Conservation (phyloP, 2,797 vertebrate genomes). For the Sphaeramia orbicularis region DNA sequence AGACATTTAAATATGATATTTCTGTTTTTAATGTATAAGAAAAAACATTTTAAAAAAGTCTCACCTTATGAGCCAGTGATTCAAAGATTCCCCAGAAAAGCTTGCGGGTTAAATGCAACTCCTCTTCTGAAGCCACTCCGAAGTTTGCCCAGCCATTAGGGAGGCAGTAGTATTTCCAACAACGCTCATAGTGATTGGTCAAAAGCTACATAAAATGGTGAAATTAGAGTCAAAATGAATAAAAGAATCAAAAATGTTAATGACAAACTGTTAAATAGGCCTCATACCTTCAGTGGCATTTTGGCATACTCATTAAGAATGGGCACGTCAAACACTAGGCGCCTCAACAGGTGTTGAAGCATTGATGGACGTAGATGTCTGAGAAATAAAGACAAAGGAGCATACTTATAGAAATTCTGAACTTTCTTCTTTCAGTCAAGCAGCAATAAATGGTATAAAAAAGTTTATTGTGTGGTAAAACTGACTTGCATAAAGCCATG, state of each 20-base stretch:
- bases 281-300: constrained; percentile 93
- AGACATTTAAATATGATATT: constrained; percentile 1
- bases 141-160: constrained; percentile 97
- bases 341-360: constrained; percentile 94
- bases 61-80: constrained; percentile 93
- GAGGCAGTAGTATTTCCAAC: constrained; percentile 97
- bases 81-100: constrained; percentile 99
- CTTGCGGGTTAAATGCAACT: constrained; percentile 94
- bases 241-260: neutral
- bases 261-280: neutral
- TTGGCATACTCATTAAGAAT: constrained; percentile 96
- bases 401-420: neutral
- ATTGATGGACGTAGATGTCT: constrained; percentile 94
- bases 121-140: constrained; percentile 94
- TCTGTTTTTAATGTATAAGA: neutral
- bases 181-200: constrained; percentile 96
- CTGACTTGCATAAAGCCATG: constrained; percentile 93
- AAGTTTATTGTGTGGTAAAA: neutral
- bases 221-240: neutral
- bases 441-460: neutral
- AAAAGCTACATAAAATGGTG: constrained; percentile 84
- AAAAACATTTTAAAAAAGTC: neutral
- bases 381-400: constrained; percentile 21
- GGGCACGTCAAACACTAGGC: constrained; percentile 96
- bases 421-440: neutral